Conservation (phyloP, 2,113 vertebrate species). For the Scartelaos histophorus region DNA sequence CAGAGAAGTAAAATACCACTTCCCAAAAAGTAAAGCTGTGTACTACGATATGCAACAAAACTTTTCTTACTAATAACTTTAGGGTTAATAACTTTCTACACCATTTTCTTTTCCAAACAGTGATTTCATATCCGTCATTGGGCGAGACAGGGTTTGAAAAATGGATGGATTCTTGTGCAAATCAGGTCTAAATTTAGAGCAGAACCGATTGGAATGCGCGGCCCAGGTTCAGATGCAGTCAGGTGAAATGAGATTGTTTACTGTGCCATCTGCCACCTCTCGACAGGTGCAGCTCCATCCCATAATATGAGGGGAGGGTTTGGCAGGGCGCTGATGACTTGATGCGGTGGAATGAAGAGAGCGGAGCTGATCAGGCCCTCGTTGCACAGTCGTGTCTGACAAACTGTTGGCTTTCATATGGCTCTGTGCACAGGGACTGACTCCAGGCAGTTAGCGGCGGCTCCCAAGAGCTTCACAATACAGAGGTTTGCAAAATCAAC, state of each 20-base stretch:
- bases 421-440: not conserved
- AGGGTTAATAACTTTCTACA: no score
- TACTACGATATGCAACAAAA: not conserved
- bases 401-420: not conserved
- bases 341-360: constrained; percentile 22
- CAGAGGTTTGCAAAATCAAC: not conserved
- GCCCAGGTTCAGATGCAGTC: constrained; percentile 45
- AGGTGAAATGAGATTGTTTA: constrained; percentile 66
- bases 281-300: constrained; percentile 69
- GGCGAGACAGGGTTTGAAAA: not conserved
- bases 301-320: constrained; percentile 42
- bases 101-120: not conserved
- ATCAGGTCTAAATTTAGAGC: constrained; percentile 56
- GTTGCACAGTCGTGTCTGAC: not conserved
- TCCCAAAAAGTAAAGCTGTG: not conserved
- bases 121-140: not conserved
- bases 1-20: no score
- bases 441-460: not conserved
- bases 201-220: constrained; percentile 52
- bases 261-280: constrained; percentile 57
- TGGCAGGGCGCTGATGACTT: constrained; percentile 36
- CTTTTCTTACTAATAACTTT: constrained; percentile 18
- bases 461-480: not conserved
- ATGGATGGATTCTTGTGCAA: constrained; percentile 36
- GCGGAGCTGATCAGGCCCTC: not conserved